phyloP scores from a whole-genome alignment of 35 echinoderm and acorn worm genomes.

The Amphiura filiformis region DNA sequence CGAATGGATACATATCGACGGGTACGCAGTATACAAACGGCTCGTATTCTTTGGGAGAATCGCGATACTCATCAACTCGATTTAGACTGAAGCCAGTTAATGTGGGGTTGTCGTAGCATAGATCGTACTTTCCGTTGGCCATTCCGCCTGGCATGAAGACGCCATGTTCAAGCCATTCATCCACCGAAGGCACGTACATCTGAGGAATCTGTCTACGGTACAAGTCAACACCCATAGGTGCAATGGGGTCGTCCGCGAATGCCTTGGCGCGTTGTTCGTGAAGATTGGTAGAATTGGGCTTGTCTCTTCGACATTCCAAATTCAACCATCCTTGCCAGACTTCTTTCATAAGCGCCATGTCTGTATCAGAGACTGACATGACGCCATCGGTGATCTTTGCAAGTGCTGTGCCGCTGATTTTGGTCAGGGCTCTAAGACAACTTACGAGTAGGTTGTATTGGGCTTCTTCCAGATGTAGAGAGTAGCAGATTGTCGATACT shows the following conservation, averaged over 20 bases:
- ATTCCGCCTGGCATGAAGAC: slow-evolving; percentile 11
- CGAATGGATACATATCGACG: slow-evolving; percentile 26
- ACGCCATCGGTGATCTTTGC: slow-evolving; percentile 13
- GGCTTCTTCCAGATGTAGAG: slow-evolving; percentile 20
- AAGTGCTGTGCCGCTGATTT: slow-evolving; percentile 1
- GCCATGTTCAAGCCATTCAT: slow-evolving; percentile 44
- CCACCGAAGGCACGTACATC: background rate
- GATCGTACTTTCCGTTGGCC: background rate
- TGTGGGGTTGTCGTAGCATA: slow-evolving; percentile 55
- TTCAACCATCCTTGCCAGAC: slow-evolving; percentile 45
- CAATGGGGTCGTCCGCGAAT: background rate
- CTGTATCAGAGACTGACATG: slow-evolving; percentile 11
- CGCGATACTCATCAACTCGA: background rate
- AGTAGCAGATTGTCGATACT: slow-evolving; percentile 49
- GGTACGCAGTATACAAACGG: slow-evolving; percentile 32
- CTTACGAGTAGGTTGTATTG: slow-evolving; percentile 38
- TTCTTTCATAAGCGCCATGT: slow-evolving; percentile 7
- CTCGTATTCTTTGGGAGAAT: background rate
- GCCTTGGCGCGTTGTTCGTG: slow-evolving; percentile 5
- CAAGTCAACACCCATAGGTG: background rate
- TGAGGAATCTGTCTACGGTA: background rate
- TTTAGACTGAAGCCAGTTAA: slow-evolving; percentile 28
- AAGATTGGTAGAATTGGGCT: background rate
- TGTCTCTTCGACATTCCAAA: slow-evolving; percentile 8
- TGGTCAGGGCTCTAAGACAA: slow-evolving; percentile 7